Base-by-base conservation (phyloP, 1,140 invertebrate species). In the Heliconius nattereri region DNA sequence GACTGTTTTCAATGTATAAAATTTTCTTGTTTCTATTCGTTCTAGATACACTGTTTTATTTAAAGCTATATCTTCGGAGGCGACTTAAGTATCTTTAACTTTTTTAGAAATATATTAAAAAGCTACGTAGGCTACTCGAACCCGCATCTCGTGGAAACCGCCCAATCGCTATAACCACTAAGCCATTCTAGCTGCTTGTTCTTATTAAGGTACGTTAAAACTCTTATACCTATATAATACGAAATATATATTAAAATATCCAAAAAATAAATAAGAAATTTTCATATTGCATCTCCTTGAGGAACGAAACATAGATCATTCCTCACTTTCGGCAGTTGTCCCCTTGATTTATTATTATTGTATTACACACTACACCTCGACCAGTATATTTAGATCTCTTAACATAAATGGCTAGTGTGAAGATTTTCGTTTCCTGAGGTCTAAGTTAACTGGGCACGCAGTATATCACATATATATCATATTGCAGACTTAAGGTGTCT, bases 341-440 rank as follows among this genome's bases (percentile, higher is more conserved):
- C 82, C 66, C 81, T 83, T 88, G 88, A 89, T 86, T 86, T 87
- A 90, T 88, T 81, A 85, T 90, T 86, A 87, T 86, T 85, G 83
- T 87, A 84, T 85, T 83, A 85, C 77, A 89, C 78, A 81, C 79
- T 78, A 80, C 76, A 78, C 23, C 78, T 80, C 26, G 20, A 26
- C 86, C 84, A 87, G 60, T 82, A 80, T 73, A 77, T 26, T n/a
- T 57, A 8, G 83, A 84, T 45, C 83, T 57, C 78, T 81, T 37
- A 71, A 75, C 54, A 75, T 78, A 71, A 11, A 16, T 32, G n/a
- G 29, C 13, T 73, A 49, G 32, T 7, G 66, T 54, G 32, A 74
- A 49, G 9, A 74, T 71, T 45, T 66, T n/a, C 23, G 60, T 20
- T 35, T 60, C 57, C 76, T 40, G 73, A 83, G 79, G 13, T 85